Base-by-base conservation (phyloP, 2,888 invertebrate genomes). In the Ophioninae sp. region DNA sequence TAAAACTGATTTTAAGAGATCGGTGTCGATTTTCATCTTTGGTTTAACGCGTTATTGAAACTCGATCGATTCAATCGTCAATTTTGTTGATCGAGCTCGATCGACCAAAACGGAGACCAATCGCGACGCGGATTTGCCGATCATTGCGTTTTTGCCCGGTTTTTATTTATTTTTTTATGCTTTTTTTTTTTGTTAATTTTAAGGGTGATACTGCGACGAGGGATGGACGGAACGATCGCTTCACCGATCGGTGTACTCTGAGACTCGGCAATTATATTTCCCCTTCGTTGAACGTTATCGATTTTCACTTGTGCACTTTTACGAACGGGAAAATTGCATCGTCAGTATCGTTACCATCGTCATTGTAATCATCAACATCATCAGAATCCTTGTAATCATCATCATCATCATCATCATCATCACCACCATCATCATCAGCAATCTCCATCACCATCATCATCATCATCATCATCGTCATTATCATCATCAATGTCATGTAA, bases 401-500 rank as follows among this genome's bases (percentile, higher is more conserved):
- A 72, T 73, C 81, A 79, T 76, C 76, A 67, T 76, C 74, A 61
- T 80, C 80, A 77, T 83, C 83, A 79, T 80, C 61, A 84, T 82
- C 78, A 82, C 78, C 82, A 82, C 78, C 82, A 82, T 87, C 86
- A 88, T 92, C 88, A 90, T 92, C 50, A 70, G 30, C 61, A 37
- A 65, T 39, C 74, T n/a, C 56, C 39, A 70, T 88, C 85, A 86
- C 88, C 86, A 86, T 89, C 88, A 86, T 87, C 74, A 87, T 88
- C 88, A 73, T 73, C 81, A 76, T 76, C 76, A 68, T 79, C 74
- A 44, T 80, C 83, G 74, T 83, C 83, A 79, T 81, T 67, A 84
- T 82, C 78, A 82, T 82, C 82, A 82, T 82, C 82, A 82, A 87
- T 86, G 88, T 92, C 88, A 90, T 92, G 92, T 92, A 92, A 92